Evolutionary conservation across 1,140 invertebrate species (phyloP).

Genomic region (Diploscapter pachys): DNA sequence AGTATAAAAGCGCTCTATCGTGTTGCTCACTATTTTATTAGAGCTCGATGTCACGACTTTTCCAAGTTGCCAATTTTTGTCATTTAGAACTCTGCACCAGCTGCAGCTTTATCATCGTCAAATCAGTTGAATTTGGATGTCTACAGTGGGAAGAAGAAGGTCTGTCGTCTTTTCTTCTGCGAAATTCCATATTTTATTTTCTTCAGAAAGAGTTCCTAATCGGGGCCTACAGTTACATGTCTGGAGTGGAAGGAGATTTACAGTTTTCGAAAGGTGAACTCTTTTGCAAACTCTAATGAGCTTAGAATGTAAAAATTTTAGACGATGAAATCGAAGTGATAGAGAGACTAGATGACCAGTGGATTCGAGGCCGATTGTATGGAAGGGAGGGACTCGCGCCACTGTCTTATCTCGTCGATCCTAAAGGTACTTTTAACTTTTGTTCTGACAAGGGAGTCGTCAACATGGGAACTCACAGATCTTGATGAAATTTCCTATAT

Average conservation of each 20-base stretch:
- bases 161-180: no score
- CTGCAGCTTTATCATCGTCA: slow-evolving; percentile 7
- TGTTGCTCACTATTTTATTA: no score
- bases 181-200: no score
- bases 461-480: no score
- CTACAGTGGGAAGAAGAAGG: no score
- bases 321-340: slow-evolving; percentile 24
- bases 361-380: slow-evolving; percentile 11
- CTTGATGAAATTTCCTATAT: no score
- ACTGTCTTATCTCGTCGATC: slow-evolving; percentile 2
- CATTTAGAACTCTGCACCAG: no score
- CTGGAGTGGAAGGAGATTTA: slow-evolving; percentile 15
- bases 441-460: no score
- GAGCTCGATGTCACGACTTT: not conserved
- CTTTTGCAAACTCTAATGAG: not conserved
- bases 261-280: not conserved
- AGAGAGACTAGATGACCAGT: slow-evolving; percentile 18
- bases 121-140: no score
- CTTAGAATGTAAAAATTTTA: not conserved
- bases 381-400: slow-evolving; percentile 21
- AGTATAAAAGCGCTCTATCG: no score
- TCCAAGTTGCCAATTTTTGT: not conserved
- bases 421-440: not conserved
- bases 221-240: slow-evolving; percentile 25
- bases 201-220: not conserved